phyloP scores from a whole-genome alignment of 2,888 invertebrate species.

The Bellardia bayeri region DNA sequence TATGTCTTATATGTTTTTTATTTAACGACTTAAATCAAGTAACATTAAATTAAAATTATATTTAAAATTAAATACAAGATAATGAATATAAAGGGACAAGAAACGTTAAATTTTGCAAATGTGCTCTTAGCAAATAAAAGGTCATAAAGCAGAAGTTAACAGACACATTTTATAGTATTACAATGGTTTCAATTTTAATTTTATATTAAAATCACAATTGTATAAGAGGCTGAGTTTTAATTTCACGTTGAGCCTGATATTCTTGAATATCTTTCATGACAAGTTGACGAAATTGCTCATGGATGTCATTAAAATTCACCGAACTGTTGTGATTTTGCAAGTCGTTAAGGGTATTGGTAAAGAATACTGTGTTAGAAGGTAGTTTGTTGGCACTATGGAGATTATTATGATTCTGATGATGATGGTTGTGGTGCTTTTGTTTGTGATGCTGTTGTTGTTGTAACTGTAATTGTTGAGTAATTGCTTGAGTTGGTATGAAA shows the following conservation, averaged over 20 bases:
- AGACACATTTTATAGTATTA: not conserved
- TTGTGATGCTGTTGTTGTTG: slow-evolving; percentile 54
- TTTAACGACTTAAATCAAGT: slow-evolving; percentile 28
- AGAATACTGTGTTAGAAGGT: slow-evolving; percentile 73
- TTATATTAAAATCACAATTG: slow-evolving; percentile 78
- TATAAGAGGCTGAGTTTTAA: slow-evolving; percentile 80
- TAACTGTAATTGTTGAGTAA: slow-evolving; percentile 47
- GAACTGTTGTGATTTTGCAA: slow-evolving; percentile 70
- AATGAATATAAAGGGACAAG: slow-evolving; percentile 14
- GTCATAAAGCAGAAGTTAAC: not conserved
- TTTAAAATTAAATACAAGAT: slow-evolving; percentile 34
- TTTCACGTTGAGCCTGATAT: slow-evolving; percentile 77
- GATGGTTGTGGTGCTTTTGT: not conserved
- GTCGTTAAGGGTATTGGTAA: slow-evolving; percentile 58
- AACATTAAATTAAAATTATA: slow-evolving; percentile 45
- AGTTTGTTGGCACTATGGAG: slow-evolving; percentile 67
- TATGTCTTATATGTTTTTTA: slow-evolving; percentile 16
- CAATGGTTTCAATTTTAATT: not conserved
- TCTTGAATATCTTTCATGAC: slow-evolving; percentile 80
- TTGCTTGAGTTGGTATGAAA: slow-evolving; percentile 63
- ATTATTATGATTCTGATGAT: slow-evolving; percentile 39
- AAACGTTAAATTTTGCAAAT: slow-evolving; percentile 2
- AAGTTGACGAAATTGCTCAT: slow-evolving; percentile 79
- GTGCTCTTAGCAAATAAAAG: slow-evolving; percentile 27
- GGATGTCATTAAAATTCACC: slow-evolving; percentile 77